phyloP scores from a whole-genome alignment of 2,888 invertebrate species.

The Caenorhabditis imperialis region DNA sequence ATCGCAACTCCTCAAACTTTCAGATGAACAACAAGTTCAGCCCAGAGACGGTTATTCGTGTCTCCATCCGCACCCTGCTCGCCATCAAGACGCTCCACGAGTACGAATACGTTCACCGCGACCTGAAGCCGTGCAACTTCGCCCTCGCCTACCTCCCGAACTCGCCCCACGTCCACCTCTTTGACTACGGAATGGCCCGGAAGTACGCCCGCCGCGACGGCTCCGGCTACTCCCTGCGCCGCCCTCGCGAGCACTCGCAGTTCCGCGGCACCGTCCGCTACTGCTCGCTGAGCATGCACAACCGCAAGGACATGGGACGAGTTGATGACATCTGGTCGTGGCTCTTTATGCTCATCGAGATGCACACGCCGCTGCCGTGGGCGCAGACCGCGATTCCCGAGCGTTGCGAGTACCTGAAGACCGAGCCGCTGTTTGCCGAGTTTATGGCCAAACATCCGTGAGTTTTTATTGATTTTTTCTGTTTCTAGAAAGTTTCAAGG shows the following conservation, averaged over 20 bases:
- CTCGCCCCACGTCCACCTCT: conserved; percentile 21
- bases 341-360: conserved; percentile 40
- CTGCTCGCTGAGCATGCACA: conserved; percentile 46
- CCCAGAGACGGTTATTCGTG: conserved; percentile 26
- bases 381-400: background rate
- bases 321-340: conserved; percentile 41
- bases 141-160: conserved; percentile 19
- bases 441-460: conserved; percentile 13
- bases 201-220: conserved; percentile 14
- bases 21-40: conserved; percentile 36
- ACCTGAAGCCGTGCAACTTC: conserved; percentile 47
- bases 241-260: conserved; percentile 14
- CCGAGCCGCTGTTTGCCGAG: background rate
- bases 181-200: conserved; percentile 43
- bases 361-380: conserved; percentile 35
- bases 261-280: conserved; percentile 37
- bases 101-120: conserved; percentile 36
- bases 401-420: conserved; percentile 12
- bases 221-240: conserved; percentile 7
- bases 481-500: background rate
- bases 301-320: conserved; percentile 24
- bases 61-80: conserved; percentile 26
- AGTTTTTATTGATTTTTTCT: background rate
- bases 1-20: too few species aligned
- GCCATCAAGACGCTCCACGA: conserved; percentile 43